These are phyloP conservation scores for Strix uralensis DNA, from an alignment of 2,113 vertebrate species.

Conservation along the genomic window DNA sequence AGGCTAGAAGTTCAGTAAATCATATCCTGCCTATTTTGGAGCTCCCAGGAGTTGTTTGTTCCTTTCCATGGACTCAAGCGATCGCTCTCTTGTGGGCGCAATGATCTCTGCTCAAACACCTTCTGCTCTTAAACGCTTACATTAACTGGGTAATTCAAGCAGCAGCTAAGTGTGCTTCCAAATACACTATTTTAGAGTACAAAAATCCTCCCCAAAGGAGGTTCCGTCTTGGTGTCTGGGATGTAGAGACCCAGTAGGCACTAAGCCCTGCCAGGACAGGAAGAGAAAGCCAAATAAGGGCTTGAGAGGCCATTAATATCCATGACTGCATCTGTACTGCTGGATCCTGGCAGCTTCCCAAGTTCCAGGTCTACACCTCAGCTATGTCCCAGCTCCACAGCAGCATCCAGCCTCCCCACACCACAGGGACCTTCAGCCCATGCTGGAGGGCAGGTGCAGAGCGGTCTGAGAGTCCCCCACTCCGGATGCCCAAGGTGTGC, in stretches of 20 bases:
- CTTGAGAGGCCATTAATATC: background rate
- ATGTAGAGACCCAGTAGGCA: background rate
- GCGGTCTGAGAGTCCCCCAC: accelerated
- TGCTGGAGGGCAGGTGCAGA: background rate
- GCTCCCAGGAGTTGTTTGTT: background rate
- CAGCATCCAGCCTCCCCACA: background rate
- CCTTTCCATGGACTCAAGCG: background rate
- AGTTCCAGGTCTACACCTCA: background rate
- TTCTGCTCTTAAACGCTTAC: background rate
- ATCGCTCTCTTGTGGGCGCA: background rate
- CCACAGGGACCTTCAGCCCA: accelerated
- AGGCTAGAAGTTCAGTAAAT: background rate
- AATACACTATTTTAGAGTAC: background rate
- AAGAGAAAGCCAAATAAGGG: background rate
- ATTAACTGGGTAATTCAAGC: background rate
- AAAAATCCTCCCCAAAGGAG: background rate
- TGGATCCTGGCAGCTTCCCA: background rate
- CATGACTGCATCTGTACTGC: background rate
- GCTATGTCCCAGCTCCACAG: background rate
- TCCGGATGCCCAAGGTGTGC: accelerated
- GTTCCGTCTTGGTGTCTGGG: background rate
- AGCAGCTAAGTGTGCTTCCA: background rate
- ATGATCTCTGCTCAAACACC: background rate
- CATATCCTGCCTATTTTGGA: background rate
- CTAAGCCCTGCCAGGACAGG: background rate